These are phyloP conservation scores for Corbicula japonica DNA, from an alignment of 2,888 invertebrate genomes.

Conservation along the genomic window DNA sequence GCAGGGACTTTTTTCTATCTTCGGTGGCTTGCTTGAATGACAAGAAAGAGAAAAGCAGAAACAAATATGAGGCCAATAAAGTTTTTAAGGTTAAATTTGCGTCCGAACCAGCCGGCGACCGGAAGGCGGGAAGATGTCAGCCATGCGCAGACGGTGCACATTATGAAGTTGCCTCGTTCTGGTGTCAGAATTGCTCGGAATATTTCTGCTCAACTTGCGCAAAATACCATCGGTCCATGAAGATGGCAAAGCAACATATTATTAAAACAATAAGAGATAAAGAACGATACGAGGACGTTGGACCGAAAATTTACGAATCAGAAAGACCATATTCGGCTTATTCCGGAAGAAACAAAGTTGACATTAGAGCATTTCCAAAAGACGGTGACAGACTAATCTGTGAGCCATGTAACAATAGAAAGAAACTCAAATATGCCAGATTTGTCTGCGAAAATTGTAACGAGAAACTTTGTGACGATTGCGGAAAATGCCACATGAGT, in stretches of 20 bases:
- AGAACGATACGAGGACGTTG: slow-evolving; percentile 35
- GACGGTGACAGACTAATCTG: slow-evolving; percentile 28
- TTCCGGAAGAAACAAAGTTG: neutral
- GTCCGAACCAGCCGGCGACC: slow-evolving; percentile 2
- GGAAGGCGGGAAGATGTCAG: slow-evolving; percentile 52
- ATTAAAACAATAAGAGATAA: slow-evolving; percentile 54
- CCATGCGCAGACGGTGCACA: slow-evolving; percentile 53
- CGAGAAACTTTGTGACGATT: slow-evolving; percentile 58
- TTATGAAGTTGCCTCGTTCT: slow-evolving; percentile 49
- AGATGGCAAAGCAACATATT: slow-evolving; percentile 57
- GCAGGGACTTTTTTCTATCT: slow-evolving; percentile 51
- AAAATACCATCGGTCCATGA: slow-evolving; percentile 55
- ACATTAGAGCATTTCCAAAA: neutral
- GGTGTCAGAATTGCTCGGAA: slow-evolving; percentile 63
- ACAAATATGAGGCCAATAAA: neutral
- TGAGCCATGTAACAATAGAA: slow-evolving; percentile 49
- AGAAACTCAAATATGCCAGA: slow-evolving; percentile 35
- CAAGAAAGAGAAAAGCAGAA: neutral
- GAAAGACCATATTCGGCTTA: slow-evolving; percentile 7
- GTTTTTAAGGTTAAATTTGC: neutral
- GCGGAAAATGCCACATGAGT: slow-evolving; percentile 47
- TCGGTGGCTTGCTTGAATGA: slow-evolving; percentile 2
- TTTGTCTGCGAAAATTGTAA: slow-evolving; percentile 54
- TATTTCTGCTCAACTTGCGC: slow-evolving; percentile 56
- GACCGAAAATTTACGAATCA: slow-evolving; percentile 36